phyloP scores from a whole-genome alignment of 1,140 invertebrate species.

The Hirudo medicinalis region DNA sequence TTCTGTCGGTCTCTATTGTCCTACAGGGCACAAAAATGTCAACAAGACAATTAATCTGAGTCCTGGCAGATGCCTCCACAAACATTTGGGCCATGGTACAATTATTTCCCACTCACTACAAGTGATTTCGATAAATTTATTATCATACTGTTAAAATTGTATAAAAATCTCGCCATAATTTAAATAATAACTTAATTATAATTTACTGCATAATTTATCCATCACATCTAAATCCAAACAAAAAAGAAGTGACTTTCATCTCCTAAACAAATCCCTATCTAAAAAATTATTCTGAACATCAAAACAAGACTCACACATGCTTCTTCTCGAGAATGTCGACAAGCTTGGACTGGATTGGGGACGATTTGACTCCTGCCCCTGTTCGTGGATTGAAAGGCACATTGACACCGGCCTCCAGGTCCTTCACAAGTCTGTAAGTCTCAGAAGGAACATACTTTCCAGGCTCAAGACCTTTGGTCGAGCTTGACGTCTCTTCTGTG shows the following conservation, averaged over 20 bases:
- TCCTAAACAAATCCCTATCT: too few relatives aligned
- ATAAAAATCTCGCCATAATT: too few relatives aligned
- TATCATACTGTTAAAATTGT: too few relatives aligned
- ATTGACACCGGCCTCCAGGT: constrained; percentile 27
- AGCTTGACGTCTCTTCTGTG: background rate
- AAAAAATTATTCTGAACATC: background rate
- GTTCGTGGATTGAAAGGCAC: constrained; percentile 17
- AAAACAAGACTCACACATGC: constrained; percentile 27
- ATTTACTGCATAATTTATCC: too few relatives aligned
- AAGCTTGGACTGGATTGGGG: constrained; percentile 32
- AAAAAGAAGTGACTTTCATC: too few relatives aligned
- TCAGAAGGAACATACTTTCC: constrained; percentile 33
- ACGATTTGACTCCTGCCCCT: constrained; percentile 25
- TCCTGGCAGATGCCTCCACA: too few relatives aligned
- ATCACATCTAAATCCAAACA: too few relatives aligned
- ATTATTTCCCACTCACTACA: too few relatives aligned
- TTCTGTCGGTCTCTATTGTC: too few relatives aligned
- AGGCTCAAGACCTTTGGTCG: constrained; percentile 18
- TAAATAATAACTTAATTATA: too few relatives aligned
- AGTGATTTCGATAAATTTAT: too few relatives aligned
- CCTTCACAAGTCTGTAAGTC: constrained; percentile 34
- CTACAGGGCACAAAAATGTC: constrained; percentile 7
- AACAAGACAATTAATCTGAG: background rate
- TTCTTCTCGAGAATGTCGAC: constrained; percentile 34
- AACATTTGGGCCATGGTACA: background rate